Percentiles rank a stretch among this genome's conserved stretches.
Conservation (phyloP, 2,888 invertebrate species). For the Drosophila mayaguana region DNA sequence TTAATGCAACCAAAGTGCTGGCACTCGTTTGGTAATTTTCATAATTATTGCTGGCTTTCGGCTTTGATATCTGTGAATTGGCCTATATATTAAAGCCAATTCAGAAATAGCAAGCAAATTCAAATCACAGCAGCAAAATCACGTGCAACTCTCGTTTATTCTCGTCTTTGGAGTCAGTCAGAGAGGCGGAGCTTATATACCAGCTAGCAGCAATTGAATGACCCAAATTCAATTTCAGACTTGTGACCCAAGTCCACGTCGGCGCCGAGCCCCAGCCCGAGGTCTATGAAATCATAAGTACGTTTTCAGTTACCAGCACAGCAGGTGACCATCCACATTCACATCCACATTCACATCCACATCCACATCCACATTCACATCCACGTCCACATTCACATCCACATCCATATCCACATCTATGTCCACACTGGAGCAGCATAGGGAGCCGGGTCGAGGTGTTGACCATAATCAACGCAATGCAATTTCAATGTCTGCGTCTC, state of each 20-base stretch:
- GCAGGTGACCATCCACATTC: conserved; percentile 61
- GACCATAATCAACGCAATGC: conserved; percentile 75
- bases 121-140: conserved; percentile 13
- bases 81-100: conserved; percentile 26
- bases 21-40: conserved; percentile 51
- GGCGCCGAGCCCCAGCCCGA: conserved; percentile 13
- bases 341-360: conserved; percentile 29
- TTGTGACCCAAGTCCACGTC: conserved; percentile 23
- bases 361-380: conserved; percentile 23
- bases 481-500: conserved; percentile 78
- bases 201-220: conserved; percentile 55
- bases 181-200: not conserved
- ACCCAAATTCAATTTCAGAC: conserved; percentile 76
- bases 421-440: conserved; percentile 1
- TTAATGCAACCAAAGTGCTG: conserved; percentile 60
- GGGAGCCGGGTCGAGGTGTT: conserved; percentile 51
- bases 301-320: conserved; percentile 78
- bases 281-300: conserved; percentile 67
- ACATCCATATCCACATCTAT: conserved; percentile 23
- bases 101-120: not conserved
- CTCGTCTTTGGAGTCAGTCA: conserved; percentile 14
- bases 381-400: conserved; percentile 30
- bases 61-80: conserved; percentile 28
- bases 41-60: conserved; percentile 46
- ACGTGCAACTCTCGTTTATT: conserved; percentile 45